These are phyloP conservation scores for Gadus macrocephalus DNA, from an alignment of 2,113 vertebrate species.

Conservation along the genomic window DNA sequence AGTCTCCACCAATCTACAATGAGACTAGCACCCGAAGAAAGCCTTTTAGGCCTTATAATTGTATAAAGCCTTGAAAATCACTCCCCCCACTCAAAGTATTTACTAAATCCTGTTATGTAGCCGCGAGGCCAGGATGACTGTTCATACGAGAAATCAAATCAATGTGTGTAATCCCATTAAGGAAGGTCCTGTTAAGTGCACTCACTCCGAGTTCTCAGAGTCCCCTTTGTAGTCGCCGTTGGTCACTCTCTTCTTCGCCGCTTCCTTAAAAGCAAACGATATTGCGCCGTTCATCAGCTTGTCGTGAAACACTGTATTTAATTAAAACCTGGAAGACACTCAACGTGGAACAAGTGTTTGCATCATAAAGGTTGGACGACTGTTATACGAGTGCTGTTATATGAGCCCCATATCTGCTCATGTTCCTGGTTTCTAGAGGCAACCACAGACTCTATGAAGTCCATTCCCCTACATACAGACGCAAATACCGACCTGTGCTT, in stretches of 20 bases:
- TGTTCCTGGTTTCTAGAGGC: background rate
- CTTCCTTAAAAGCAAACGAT: slow-evolving; percentile 66
- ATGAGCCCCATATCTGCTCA: background rate
- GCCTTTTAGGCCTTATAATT: background rate
- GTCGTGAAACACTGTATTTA: background rate
- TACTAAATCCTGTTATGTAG: slow-evolving; percentile 7
- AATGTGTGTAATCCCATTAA: background rate
- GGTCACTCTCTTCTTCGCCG: slow-evolving; percentile 74
- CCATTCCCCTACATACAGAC: no score
- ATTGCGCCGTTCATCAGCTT: background rate
- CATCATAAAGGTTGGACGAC: background rate
- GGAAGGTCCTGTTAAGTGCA: slow-evolving; percentile 33
- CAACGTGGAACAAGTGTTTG: background rate
- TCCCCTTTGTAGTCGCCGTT: slow-evolving; percentile 80
- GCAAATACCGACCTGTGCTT: slow-evolving; percentile 76
- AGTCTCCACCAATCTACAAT: no score
- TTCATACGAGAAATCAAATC: slow-evolving; percentile 7
- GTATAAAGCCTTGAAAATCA: background rate
- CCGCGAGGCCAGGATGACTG: slow-evolving; percentile 2
- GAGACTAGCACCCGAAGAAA: background rate
- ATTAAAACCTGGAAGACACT: background rate
- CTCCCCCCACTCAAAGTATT: background rate
- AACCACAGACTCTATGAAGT: background rate
- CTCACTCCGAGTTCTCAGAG: slow-evolving; percentile 94
- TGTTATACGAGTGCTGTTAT: background rate